These are phyloP conservation scores for Leucophora obtusa DNA, from an alignment of 2,888 invertebrate species.

Conservation along the genomic window DNA sequence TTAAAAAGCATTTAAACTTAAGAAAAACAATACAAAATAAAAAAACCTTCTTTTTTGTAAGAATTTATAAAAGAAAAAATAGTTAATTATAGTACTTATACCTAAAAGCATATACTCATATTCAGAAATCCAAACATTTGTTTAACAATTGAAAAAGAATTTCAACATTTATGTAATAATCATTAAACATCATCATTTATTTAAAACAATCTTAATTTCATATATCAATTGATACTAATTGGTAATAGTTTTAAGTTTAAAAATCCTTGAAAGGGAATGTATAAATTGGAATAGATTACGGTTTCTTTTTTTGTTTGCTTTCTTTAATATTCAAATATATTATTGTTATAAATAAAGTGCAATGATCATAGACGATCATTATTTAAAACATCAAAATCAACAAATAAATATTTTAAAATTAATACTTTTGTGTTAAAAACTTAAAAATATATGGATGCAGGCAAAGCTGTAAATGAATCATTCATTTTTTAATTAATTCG, in stretches of 20 bases:
- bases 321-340: constrained; percentile 20
- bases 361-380: constrained; percentile 1
- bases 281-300: constrained; percentile 12
- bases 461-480: too few species aligned
- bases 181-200: constrained; percentile 2
- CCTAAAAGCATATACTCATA: not conserved
- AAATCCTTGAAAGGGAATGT: not conserved
- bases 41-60: not conserved
- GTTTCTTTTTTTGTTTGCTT: constrained; percentile 7
- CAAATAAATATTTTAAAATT: constrained; percentile 60
- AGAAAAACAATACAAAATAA: not conserved
- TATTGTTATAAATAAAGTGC: not conserved
- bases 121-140: not conserved
- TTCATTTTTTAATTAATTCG: too few species aligned
- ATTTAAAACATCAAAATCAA: constrained; percentile 47
- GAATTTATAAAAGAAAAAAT: constrained; percentile 27
- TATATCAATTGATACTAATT: constrained; percentile 22
- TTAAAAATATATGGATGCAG: constrained; percentile 32
- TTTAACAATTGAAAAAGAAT: not conserved
- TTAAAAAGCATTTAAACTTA: constrained; percentile 15
- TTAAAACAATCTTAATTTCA: constrained; percentile 4
- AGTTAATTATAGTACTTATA: constrained; percentile 41
- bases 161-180: not conserved
- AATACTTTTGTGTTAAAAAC: constrained; percentile 45
- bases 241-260: not conserved